These are phyloP conservation scores for Blastobasis adustella DNA, from an alignment of 2,888 invertebrate genomes.

Conservation along the genomic window DNA sequence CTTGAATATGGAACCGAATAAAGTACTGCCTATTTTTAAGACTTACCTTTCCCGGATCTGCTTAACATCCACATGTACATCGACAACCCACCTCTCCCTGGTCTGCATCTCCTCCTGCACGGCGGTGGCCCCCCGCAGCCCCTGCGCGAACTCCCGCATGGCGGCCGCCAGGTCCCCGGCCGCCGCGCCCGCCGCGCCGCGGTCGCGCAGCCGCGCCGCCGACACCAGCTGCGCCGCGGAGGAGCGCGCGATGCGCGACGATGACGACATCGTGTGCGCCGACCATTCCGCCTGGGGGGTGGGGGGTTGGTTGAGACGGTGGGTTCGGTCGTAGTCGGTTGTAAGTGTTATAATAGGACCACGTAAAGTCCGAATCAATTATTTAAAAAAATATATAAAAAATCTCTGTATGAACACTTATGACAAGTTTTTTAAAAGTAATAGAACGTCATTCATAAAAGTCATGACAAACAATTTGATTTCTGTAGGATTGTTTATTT, in stretches of 20 bases:
- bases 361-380: too few relatives aligned
- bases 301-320: too few relatives aligned
- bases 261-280: conserved; percentile 49
- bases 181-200: conserved; percentile 84
- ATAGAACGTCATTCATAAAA: too few relatives aligned
- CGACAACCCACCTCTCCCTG: conserved; percentile 19
- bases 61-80: not conserved
- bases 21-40: too few relatives aligned
- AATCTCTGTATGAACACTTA: too few relatives aligned
- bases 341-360: too few relatives aligned
- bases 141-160: conserved; percentile 81
- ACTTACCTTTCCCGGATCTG: not conserved
- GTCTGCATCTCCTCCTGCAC: conserved; percentile 71
- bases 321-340: too few relatives aligned
- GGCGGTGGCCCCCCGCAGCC: conserved; percentile 86
- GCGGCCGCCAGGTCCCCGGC: conserved; percentile 87
- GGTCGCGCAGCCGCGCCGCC: conserved; percentile 87
- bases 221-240: conserved; percentile 90
- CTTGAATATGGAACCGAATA: too few relatives aligned
- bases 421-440: too few relatives aligned
- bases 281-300: conserved; percentile 68
- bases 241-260: conserved; percentile 85
- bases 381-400: too few relatives aligned
- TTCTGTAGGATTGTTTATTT: too few relatives aligned
- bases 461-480: too few relatives aligned